These are phyloP conservation scores for Xanthorhoe spadicearia DNA, from an alignment of 2,888 invertebrate species.

Conservation along the genomic window DNA sequence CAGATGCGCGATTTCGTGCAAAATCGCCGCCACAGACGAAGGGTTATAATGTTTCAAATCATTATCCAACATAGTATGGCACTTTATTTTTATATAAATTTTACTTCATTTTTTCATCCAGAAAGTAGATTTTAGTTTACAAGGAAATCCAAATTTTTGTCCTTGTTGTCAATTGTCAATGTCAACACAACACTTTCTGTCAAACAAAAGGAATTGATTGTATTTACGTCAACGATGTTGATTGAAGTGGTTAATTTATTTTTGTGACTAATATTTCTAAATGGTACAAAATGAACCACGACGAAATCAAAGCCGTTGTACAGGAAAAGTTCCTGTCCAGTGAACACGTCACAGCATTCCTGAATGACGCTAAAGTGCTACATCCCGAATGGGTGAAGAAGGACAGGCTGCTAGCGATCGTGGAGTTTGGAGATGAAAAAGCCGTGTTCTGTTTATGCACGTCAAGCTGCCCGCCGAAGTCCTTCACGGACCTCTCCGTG, in stretches of 20 bases:
- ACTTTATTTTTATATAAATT: too few relatives aligned
- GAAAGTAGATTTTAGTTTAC: not conserved
- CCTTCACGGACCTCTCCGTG: conserved; percentile 90
- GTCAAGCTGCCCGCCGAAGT: conserved; percentile 87
- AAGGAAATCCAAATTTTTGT: not conserved
- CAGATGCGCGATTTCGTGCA: too few relatives aligned
- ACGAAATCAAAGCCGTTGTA: conserved; percentile 76
- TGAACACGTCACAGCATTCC: conserved; percentile 76
- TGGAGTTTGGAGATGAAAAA: conserved; percentile 81
- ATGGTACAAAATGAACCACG: conserved; percentile 75
- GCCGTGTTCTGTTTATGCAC: conserved; percentile 81
- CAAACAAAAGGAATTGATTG: not conserved
- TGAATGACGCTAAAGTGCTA: conserved; percentile 78
- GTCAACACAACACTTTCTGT: conserved; percentile 37
- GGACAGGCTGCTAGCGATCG: conserved; percentile 77
- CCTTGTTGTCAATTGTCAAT: conserved; percentile 9
- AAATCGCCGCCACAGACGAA: too few relatives aligned
- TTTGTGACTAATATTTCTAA: conserved; percentile 40
- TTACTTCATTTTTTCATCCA: too few relatives aligned
- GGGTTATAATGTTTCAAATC: too few relatives aligned
- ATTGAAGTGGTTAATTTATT: conserved; percentile 32
- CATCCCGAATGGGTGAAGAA: conserved; percentile 78
- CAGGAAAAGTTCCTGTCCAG: conserved; percentile 81
- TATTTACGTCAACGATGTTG: conserved; percentile 47
- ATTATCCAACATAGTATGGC: too few relatives aligned